Percentiles rank a stretch among this genome's conserved stretches.
phyloP scores from a whole-genome alignment of 2,888 invertebrate genomes.

The Lypha dubia region DNA sequence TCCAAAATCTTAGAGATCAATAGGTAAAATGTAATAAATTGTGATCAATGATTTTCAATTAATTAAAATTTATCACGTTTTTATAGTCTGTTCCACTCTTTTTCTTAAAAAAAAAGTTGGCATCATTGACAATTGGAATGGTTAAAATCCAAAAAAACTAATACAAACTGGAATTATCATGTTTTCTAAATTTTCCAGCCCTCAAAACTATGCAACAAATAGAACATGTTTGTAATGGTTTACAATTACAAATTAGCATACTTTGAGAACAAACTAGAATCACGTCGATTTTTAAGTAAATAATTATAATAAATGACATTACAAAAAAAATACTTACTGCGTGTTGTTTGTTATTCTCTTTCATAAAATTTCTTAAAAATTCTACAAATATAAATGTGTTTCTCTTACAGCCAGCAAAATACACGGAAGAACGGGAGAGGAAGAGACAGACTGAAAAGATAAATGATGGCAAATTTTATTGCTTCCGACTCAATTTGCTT shows the following conservation, averaged over 20 bases:
- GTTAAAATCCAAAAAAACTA: neutral
- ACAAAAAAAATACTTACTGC: slow-evolving; percentile 73
- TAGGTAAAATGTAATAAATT: too few relatives aligned
- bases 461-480: slow-evolving; percentile 72
- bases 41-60: too few relatives aligned
- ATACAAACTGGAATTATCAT: neutral
- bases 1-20: too few relatives aligned
- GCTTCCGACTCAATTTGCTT: slow-evolving; percentile 65
- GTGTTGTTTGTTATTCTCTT: slow-evolving; percentile 39
- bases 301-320: slow-evolving; percentile 70
- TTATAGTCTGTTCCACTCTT: too few relatives aligned
- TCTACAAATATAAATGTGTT: slow-evolving; percentile 22
- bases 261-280: slow-evolving; percentile 3
- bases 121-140: too few relatives aligned
- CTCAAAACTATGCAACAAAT: slow-evolving; percentile 26
- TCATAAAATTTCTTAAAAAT: slow-evolving; percentile 20
- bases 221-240: neutral
- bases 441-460: slow-evolving; percentile 41
- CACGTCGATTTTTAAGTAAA: slow-evolving; percentile 44
- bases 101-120: too few relatives aligned
- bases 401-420: slow-evolving; percentile 26
- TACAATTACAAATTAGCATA: slow-evolving; percentile 39
- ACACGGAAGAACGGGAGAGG: neutral
- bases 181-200: neutral
- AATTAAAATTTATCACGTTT: too few relatives aligned